Evolutionary conservation across 2,797 vertebrate genomes (phyloP), one percentile per base, ranked within the genome.

Genomic region (Bucorvus abyssinicus): DNA sequence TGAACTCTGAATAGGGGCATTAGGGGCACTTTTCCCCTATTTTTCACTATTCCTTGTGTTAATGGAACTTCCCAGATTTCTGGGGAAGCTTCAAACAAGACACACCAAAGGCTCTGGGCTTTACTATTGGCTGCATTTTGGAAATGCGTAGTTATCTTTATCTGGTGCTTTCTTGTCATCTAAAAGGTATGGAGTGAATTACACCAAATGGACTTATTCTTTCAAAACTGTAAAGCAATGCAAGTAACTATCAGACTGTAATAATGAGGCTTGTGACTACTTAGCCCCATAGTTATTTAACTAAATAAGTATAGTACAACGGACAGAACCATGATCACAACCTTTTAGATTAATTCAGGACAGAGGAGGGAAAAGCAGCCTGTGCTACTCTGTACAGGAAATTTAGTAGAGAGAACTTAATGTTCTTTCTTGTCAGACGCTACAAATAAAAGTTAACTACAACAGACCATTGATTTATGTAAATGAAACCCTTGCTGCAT

Each of bases 391-490:
- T 87, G 42, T 59, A 44, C 45, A 82, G 77, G 75, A 92, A 85
- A 93, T 84, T 71, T 59, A 93, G 56, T 53, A 45, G 82, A 64
- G 47, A 89, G 92, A 90, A 94, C 94, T 87, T 93, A 75, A 81
- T 89, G 96, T 95, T 95, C 95, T 80, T 50, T 88, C 87, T 94
- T 93, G 73, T 90, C 60, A 89, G 83, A 73, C 5, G 1, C 83
- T 83, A 40, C 56, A 95, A 93, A 87, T 47, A 75, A 88, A 96
- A 76, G 68, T 47, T 81, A 87, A n/a, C 77, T 85, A 61, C 70
- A 80, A 29, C 45, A 85, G n/a, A 82, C 27, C 26, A 26, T 9
- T 95, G 95, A 97, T 97, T 95, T 96, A 97, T 91, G 84, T 63
- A 75, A 55, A 80, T 44, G 60, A 84, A 92, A 78, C 24, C 56